Evolutionary conservation across 2,797 vertebrate genomes (phyloP), one percentile per base, ranked within the genome.

Genomic region (Sebastolobus alascanus): DNA sequence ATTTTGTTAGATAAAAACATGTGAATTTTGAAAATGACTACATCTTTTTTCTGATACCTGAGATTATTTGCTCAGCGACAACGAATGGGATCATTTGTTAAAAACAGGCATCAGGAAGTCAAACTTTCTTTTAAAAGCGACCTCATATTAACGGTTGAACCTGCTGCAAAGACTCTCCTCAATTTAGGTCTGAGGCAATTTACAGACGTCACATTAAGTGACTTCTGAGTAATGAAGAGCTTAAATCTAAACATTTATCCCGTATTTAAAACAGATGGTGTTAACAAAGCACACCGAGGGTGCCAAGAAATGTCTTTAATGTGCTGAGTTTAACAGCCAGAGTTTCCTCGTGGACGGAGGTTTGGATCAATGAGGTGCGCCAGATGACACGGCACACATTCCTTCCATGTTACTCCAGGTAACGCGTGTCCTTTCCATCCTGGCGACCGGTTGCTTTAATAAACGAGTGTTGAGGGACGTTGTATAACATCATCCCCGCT

Each of bases 381-480:
- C 52, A 43, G 71, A 55, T 9, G 38, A 31, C 38, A 13, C 35
- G 5, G 40, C 6, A 16, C 50, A 37, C 78, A 75, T 78, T 85
- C 83, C 66, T 78, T 85, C 67, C 79, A 11, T 71, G 25, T 73
- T 52, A 54, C 31, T 52, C 3, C 71, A 78, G 67, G 79, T 85
- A 13, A 75, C 59, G 18, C 1, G 11, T 10, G 71, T 70, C 58
- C 2, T 73, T 56, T 60, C 69, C 20, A 5, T 13, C 12, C 5
- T 76, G 52, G n/a, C 2, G 8, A 31, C 37, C 10, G 12, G 38
- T 65, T 20, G 3, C 25, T 55, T 25, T 31, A 61, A 71, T 31
- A 61, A 71, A 29, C 8, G 33, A 43, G 3, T 27, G 59, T 14
- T 64, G 6, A 29, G 46, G 29, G 38, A 33, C 0, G 11, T n/a